Conservation (phyloP, 2,888 invertebrate species). For the Cistogaster globosa region DNA sequence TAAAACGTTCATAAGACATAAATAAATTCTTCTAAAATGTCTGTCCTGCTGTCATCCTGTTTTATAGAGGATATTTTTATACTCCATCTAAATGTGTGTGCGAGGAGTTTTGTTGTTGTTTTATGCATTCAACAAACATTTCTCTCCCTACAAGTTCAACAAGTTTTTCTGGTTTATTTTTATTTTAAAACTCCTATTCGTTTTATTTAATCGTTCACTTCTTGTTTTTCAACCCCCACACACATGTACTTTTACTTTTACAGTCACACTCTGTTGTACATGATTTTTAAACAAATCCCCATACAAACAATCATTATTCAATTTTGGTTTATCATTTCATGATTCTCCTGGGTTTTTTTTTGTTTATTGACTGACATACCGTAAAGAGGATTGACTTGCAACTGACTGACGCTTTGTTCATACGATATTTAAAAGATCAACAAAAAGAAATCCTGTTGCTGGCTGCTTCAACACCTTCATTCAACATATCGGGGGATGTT, state of each 20-base stretch:
- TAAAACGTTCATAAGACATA: constrained; percentile 26
- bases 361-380: neutral
- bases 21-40: constrained; percentile 28
- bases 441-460: constrained; percentile 62
- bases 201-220: constrained; percentile 29
- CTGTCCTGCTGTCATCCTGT: neutral
- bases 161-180: constrained; percentile 70
- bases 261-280: constrained; percentile 15
- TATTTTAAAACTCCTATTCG: constrained; percentile 21
- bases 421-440: neutral
- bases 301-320: constrained; percentile 51
- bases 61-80: neutral
- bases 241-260: neutral
- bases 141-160: constrained; percentile 64
- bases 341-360: constrained; percentile 39
- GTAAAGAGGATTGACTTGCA: no score
- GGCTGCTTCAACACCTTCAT: constrained; percentile 38
- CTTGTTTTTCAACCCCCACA: constrained; percentile 63
- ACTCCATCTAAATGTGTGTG: neutral
- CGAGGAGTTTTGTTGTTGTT: constrained; percentile 10
- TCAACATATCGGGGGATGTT: constrained; percentile 30
- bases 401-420: constrained; percentile 24
- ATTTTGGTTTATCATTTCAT: constrained; percentile 61
- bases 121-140: neutral
- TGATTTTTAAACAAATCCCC: constrained; percentile 6